Base-by-base conservation (phyloP, 2,888 invertebrate species). In the Halictus quadricinctus region DNA sequence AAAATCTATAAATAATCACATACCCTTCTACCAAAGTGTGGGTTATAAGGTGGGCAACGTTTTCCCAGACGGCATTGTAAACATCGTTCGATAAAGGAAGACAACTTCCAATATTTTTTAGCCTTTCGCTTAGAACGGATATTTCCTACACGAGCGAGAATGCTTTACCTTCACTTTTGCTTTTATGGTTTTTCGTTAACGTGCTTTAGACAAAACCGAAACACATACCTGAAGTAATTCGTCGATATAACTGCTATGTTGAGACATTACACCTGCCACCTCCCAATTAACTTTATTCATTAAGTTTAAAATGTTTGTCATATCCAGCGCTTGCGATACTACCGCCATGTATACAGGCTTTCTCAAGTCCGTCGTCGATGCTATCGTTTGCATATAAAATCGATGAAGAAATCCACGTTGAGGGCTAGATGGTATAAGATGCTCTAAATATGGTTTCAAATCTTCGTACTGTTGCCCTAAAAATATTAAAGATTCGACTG, bases 241-340 rank as follows among this genome's bases (percentile, higher is more conserved):
- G 91, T 98, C 98, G 18, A 98, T 97, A 93, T 99, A 99, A 3
- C 96, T 95, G 93, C 98, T 99, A 93, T 99, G 99, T 91, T 99
- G 98, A 0, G 98, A 98, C 95, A 98, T 98, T 0, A 99, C 98
- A 91, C 98, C 98, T 95, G 98, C 98, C 83, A 99, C 96, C 95
- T 98, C 96, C 99, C 99, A 99, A 94, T 98, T 97, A 0, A 99
- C 98, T 95, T 97, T 97, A 79, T 98, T 97, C 97, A 99, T 99
- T n/a, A 97, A 96, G 84, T 96, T 95, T 13, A 99, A 95, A 50
- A 98, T 96, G 25, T 96, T 96, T 64, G 97, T 96, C 10, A 97
- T 96, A 93, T 98, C 97, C 12, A 99, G 96, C 0, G 97, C 96
- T 92, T 97, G 97, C 0, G 97, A 97, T 0, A 97, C 97, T 0